These are phyloP conservation scores for Thumatha senex DNA, from an alignment of 2,888 invertebrate genomes.

Conservation along the genomic window DNA sequence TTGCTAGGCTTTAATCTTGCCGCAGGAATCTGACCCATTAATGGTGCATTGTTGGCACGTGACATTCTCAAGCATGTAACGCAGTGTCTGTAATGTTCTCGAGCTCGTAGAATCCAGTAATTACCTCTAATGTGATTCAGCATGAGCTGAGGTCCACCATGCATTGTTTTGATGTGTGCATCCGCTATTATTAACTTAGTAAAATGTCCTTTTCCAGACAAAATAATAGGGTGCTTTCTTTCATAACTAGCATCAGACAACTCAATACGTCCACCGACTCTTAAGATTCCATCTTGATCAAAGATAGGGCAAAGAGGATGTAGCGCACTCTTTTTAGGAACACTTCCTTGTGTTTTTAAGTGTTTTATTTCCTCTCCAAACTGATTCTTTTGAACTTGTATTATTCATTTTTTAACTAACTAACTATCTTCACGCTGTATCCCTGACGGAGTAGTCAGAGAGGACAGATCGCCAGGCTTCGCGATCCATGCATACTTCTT, in stretches of 20 bases:
- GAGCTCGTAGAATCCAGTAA: not conserved
- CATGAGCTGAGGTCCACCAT: not conserved
- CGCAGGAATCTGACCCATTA: not conserved
- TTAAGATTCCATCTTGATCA: not conserved
- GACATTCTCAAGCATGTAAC: not conserved
- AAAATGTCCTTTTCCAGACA: not conserved
- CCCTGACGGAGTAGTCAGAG: no score
- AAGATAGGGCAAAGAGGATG: not conserved
- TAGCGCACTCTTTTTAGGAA: not conserved
- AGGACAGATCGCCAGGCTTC: no score
- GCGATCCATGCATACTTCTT: no score
- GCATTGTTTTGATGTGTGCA: not conserved
- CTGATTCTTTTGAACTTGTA: not conserved
- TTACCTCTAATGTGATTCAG: not conserved
- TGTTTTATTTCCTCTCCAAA: not conserved
- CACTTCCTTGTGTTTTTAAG: not conserved
- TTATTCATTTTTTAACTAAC: no score
- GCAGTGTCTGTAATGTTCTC: not conserved
- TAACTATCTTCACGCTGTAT: no score
- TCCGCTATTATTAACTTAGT: slow-evolving; percentile 1
- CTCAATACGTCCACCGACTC: not conserved
- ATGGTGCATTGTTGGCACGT: not conserved
- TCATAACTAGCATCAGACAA: not conserved
- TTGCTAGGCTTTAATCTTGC: not conserved
- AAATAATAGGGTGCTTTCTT: slow-evolving; percentile 1